A percentile compares a stretch with the other conserved stretches of the same genome.
Evolutionary conservation across 2,797 vertebrate species (phyloP).

Genomic region (Oreochromis grahami): DNA sequence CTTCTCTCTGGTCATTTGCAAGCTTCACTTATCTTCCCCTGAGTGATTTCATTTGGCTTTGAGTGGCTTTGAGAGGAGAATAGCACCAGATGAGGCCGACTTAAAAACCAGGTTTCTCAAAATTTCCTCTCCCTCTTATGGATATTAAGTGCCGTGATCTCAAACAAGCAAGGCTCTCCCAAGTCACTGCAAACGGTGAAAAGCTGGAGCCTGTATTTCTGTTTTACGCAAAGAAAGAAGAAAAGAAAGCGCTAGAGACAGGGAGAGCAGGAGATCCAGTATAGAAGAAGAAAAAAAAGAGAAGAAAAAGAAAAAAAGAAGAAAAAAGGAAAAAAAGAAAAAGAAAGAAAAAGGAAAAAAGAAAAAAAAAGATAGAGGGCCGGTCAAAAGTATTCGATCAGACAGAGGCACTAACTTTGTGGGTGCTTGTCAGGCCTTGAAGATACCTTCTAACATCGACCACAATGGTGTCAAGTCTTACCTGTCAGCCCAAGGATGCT

Average conservation of each 20-base stretch:
- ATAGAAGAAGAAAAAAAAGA: too few species aligned
- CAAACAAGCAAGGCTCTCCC: constrained; percentile 16
- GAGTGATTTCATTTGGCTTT: constrained; percentile 60
- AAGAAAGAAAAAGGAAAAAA: too few species aligned
- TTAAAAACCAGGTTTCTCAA: constrained; percentile 45
- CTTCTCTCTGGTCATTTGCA: constrained; percentile 52
- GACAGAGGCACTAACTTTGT: too few species aligned
- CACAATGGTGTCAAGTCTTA: too few species aligned
- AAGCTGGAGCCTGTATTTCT: constrained; percentile 7
- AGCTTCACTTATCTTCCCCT: constrained; percentile 50
- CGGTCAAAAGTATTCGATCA: too few species aligned
- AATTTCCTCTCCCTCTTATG: constrained; percentile 44
- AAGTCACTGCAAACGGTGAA: constrained; percentile 22
- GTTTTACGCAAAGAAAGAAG: constrained; percentile 10
- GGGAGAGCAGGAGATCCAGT: constrained; percentile 14
- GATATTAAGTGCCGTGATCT: constrained; percentile 57
- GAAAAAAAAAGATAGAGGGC: too few species aligned
- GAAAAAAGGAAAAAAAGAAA: too few species aligned
- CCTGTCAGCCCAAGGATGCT: too few species aligned
- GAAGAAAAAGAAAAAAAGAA: too few species aligned
- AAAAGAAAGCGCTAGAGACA: not conserved
- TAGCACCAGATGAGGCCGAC: constrained; percentile 59
- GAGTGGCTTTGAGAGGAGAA: constrained; percentile 52
- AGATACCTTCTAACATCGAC: too few species aligned
- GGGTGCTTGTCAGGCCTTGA: too few species aligned